These are phyloP conservation scores for Drosophila setifemur DNA, from an alignment of 1,140 invertebrate genomes.

Conservation along the genomic window DNA sequence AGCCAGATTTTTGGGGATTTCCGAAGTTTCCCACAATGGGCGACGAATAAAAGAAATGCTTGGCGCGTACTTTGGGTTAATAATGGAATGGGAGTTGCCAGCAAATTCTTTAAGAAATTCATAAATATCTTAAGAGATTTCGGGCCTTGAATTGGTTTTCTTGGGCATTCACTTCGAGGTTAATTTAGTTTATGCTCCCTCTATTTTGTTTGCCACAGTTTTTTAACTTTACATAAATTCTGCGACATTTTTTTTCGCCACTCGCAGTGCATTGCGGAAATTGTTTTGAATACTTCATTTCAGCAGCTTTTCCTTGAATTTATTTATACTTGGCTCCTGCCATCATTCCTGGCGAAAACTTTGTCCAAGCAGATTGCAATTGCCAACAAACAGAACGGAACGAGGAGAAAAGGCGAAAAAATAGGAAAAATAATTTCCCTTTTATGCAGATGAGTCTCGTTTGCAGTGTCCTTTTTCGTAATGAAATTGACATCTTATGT, in stretches of 20 bases:
- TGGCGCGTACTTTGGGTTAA: conserved; percentile 26
- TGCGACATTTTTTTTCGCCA: conserved; percentile 40
- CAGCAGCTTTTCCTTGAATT: conserved; percentile 43
- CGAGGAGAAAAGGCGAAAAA: conserved; percentile 23
- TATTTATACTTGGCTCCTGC: conserved; percentile 36
- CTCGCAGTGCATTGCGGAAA: conserved; percentile 50
- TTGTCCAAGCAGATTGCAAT: conserved; percentile 63
- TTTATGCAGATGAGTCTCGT: conserved; percentile 72
- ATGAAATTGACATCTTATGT: conserved; percentile 75
- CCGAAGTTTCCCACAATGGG: conserved; percentile 39
- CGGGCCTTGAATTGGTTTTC: not conserved
- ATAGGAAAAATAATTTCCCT: conserved; percentile 71
- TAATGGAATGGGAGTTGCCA: conserved; percentile 21
- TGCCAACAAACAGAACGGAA: conserved; percentile 8
- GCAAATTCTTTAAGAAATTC: conserved; percentile 1
- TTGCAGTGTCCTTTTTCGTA: conserved; percentile 48
- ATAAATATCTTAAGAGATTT: conserved; percentile 7
- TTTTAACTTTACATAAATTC: conserved; percentile 42
- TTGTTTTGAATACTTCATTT: conserved; percentile 77
- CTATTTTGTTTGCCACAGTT: conserved; percentile 15
- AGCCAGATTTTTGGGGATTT: conserved; percentile 19
- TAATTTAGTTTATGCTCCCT: conserved; percentile 7
- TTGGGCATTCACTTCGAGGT: not conserved
- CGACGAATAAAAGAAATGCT: conserved; percentile 15
- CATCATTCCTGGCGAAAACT: conserved; percentile 47